phyloP scores from a whole-genome alignment of 2,797 vertebrate genomes.

The Merluccius polli region DNA sequence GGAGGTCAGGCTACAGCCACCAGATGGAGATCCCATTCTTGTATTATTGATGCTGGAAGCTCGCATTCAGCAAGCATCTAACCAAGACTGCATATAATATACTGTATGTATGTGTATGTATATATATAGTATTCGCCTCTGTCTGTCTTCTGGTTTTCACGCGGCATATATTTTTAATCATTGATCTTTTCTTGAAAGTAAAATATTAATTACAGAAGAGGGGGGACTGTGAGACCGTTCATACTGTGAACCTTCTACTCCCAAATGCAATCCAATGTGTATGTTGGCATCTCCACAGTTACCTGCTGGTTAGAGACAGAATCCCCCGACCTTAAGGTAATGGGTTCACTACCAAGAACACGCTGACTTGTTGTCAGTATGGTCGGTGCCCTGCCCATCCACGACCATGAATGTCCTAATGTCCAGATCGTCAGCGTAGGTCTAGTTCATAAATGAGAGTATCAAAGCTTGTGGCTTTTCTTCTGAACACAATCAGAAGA shows the following conservation, averaged over 20 bases:
- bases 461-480: background rate
- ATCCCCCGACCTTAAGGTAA: background rate
- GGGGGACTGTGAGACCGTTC: background rate
- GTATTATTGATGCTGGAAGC: background rate
- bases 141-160: background rate
- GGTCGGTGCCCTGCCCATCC: background rate
- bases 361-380: background rate
- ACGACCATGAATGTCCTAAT: no score
- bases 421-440: background rate
- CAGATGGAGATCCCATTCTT: background rate
- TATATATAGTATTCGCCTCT: background rate
- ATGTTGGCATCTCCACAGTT: background rate
- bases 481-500: background rate
- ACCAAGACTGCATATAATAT: background rate
- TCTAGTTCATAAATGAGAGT: background rate
- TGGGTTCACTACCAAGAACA: background rate
- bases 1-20: background rate
- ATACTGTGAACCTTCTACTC: no score
- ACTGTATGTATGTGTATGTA: background rate
- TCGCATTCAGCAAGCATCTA: background rate
- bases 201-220: background rate
- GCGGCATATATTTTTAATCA: slow-evolving; percentile 1
- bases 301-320: background rate
- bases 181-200: background rate
- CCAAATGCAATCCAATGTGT: no score